A percentile compares a stretch with the other conserved stretches of the same genome.
Conservation (phyloP, 2,113 vertebrate species). For the Ahaetulla prasina region DNA sequence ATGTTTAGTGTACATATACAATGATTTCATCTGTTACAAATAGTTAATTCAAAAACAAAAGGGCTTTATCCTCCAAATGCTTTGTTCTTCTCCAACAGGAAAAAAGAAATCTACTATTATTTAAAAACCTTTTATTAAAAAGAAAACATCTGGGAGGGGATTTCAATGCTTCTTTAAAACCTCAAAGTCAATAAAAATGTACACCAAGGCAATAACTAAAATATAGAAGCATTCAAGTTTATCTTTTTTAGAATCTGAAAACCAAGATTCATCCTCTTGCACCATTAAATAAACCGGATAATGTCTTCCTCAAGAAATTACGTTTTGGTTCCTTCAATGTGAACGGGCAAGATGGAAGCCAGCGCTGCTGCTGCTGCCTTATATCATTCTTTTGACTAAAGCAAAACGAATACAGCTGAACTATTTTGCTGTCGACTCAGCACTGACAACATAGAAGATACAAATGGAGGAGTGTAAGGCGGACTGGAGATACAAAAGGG, state of each 20-base stretch:
- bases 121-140: slow-evolving; percentile 53
- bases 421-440: slow-evolving; percentile 49
- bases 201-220: slow-evolving; percentile 85
- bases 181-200: slow-evolving; percentile 91
- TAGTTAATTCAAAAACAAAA: slow-evolving; percentile 69
- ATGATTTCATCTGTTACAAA: slow-evolving; percentile 82
- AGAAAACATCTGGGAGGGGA: slow-evolving; percentile 26
- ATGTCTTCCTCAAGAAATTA: slow-evolving; percentile 49
- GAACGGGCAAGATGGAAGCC: slow-evolving; percentile 31
- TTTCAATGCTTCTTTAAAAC: slow-evolving; percentile 80
- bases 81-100: slow-evolving; percentile 36
- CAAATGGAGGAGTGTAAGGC: slow-evolving; percentile 31
- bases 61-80: slow-evolving; percentile 61
- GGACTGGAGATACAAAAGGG: slow-evolving; percentile 36
- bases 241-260: slow-evolving; percentile 73
- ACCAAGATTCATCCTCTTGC: slow-evolving; percentile 80
- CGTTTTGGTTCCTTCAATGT: slow-evolving; percentile 37
- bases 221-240: slow-evolving; percentile 86
- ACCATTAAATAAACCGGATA: slow-evolving; percentile 75
- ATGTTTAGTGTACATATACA: slow-evolving; percentile 66
- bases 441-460: slow-evolving; percentile 32
- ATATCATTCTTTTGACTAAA: slow-evolving; percentile 19
- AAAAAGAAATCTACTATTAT: slow-evolving; percentile 59
- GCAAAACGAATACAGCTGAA: slow-evolving; percentile 50
- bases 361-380: slow-evolving; percentile 43